These are phyloP conservation scores for Yponomeuta sedellus DNA, from an alignment of 2,888 invertebrate species.

Conservation along the genomic window DNA sequence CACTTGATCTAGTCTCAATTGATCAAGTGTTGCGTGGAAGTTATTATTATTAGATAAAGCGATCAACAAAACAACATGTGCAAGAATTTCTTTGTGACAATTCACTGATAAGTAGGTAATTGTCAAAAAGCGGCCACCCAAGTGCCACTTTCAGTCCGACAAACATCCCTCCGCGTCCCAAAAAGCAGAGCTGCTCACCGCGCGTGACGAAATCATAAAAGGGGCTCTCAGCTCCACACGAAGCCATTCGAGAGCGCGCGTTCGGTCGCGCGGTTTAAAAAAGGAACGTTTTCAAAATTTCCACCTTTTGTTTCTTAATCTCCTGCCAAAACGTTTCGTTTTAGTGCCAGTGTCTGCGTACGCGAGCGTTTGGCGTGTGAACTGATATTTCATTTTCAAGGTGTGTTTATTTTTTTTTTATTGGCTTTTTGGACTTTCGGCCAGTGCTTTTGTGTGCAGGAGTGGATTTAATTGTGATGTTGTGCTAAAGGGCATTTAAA, in stretches of 20 bases:
- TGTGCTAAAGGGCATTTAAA: too few relatives aligned
- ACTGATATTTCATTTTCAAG: constrained; percentile 66
- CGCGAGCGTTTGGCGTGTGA: constrained; percentile 71
- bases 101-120: too few relatives aligned
- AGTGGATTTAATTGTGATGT: background rate
- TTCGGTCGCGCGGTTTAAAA: constrained; percentile 42
- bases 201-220: constrained; percentile 74
- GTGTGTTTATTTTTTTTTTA: constrained; percentile 45
- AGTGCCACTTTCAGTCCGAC: background rate
- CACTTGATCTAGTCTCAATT: too few relatives aligned
- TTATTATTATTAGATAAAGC: too few relatives aligned
- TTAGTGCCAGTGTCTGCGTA: constrained; percentile 65
- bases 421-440: constrained; percentile 25
- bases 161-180: background rate
- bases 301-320: constrained; percentile 32
- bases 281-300: constrained; percentile 27
- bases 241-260: constrained; percentile 53
- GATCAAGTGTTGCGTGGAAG: too few relatives aligned
- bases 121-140: background rate
- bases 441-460: constrained; percentile 30
- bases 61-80: too few relatives aligned
- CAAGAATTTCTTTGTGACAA: too few relatives aligned
- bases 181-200: constrained; percentile 28
- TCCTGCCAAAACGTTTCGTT: constrained; percentile 56
- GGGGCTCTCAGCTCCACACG: constrained; percentile 38